phyloP scores from a whole-genome alignment of 2,888 invertebrate genomes.

The Ischnura elegans region DNA sequence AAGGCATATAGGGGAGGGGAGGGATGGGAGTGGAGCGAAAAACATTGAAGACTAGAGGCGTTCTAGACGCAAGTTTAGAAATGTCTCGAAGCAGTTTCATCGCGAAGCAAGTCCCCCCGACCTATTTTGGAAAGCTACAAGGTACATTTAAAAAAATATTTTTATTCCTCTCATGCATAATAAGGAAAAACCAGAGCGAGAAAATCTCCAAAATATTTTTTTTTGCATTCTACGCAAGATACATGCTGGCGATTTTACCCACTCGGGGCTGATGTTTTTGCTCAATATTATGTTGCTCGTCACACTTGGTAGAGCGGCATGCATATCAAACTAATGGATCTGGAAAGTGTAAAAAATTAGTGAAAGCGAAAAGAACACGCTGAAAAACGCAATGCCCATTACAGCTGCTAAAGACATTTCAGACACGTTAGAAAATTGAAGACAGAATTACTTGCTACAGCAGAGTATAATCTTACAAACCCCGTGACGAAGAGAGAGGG shows the following conservation, averaged over 20 bases:
- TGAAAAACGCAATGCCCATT: not conserved
- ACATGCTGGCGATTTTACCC: not conserved
- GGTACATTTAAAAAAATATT: not conserved
- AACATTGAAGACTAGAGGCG: not conserved
- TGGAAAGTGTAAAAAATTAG: not conserved
- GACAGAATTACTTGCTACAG: not conserved
- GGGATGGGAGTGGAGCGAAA: no score
- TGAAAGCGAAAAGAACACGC: not conserved
- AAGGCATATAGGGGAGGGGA: not conserved
- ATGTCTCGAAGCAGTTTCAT: not conserved
- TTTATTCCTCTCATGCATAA: not conserved
- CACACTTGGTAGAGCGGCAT: not conserved
- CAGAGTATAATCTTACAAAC: not conserved
- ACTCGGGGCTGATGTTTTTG: not conserved
- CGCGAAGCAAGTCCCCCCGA: not conserved
- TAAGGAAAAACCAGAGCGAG: constrained; percentile 7
- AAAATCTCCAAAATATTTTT: not conserved
- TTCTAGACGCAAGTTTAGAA: not conserved
- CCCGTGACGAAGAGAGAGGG: not conserved
- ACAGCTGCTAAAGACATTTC: not conserved
- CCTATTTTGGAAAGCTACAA: not conserved
- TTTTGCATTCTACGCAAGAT: not conserved
- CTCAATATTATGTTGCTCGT: not conserved
- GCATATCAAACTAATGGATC: not conserved
- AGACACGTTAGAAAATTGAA: not conserved